These are phyloP conservation scores for Antigone vipio DNA, from an alignment of 2,113 vertebrate genomes.

Conservation along the genomic window DNA sequence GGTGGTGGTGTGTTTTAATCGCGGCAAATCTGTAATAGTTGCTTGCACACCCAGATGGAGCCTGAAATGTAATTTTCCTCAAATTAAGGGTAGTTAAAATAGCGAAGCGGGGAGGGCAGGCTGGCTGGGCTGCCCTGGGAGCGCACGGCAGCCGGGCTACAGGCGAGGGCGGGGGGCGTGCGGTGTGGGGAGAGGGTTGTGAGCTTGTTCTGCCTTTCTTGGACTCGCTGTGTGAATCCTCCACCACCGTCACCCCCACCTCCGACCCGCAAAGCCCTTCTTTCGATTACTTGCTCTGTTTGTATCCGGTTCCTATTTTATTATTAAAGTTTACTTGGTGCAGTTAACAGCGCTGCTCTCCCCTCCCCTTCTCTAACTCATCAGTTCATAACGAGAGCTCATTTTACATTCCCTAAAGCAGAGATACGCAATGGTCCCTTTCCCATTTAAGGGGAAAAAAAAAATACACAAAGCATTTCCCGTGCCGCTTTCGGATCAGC, in stretches of 20 bases:
- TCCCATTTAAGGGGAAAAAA: neutral
- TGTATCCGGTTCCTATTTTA: neutral
- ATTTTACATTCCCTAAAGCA: neutral
- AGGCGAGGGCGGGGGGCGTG: neutral
- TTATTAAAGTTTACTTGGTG: neutral
- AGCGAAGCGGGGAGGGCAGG: neutral
- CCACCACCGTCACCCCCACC: neutral
- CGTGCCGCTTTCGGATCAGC: neutral
- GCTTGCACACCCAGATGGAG: neutral
- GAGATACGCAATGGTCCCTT: neutral
- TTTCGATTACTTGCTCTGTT: neutral
- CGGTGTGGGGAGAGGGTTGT: neutral
- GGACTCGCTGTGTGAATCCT: neutral
- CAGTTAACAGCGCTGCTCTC: neutral
- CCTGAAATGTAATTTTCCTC: conserved; percentile 20
- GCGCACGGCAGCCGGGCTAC: neutral
- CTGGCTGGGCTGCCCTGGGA: neutral
- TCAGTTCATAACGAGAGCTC: neutral
- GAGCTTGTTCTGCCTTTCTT: neutral
- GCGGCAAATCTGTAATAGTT: neutral
- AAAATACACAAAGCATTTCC: neutral
- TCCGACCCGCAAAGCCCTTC: neutral
- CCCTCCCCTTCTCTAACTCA: neutral
- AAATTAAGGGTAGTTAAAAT: neutral
- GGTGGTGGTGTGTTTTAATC: neutral